Percentiles rank a stretch among this genome's conserved stretches.
Evolutionary conservation across 2,113 vertebrate genomes (phyloP).

Genomic region (Carlito syrichta): DNA sequence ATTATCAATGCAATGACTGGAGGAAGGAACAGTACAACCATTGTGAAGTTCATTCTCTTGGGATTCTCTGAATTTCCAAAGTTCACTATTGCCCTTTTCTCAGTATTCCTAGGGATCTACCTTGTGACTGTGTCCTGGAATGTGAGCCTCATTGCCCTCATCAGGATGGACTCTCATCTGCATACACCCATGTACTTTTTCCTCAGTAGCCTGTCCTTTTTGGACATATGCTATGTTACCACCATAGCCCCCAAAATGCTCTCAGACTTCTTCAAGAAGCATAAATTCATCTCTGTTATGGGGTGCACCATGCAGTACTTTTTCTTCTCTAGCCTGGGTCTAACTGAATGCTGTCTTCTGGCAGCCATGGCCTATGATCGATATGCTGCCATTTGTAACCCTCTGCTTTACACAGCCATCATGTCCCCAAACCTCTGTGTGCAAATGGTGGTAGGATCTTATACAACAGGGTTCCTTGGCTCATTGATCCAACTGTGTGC

Average conservation of each 20-base stretch:
- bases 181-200: conserved; percentile 62
- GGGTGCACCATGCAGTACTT: conserved; percentile 39
- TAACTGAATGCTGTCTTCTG: conserved; percentile 58
- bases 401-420: conserved; percentile 40
- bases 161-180: conserved; percentile 25
- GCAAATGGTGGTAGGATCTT: not conserved
- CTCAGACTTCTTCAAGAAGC: conserved; percentile 44
- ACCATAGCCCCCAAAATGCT: conserved; percentile 48
- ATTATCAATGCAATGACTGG: not conserved
- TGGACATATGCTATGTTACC: conserved; percentile 58
- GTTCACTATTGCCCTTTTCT: conserved; percentile 29
- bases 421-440: conserved; percentile 19
- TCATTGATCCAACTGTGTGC: conserved; percentile 19
- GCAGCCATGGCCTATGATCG: conserved; percentile 44
- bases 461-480: not conserved
- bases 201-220: conserved; percentile 38
- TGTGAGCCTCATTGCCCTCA: not conserved
- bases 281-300: conserved; percentile 27
- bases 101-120: conserved; percentile 41
- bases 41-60: conserved; percentile 31
- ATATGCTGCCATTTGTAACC: conserved; percentile 39
- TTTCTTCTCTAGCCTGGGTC: conserved; percentile 18
- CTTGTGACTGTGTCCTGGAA: conserved; percentile 40
- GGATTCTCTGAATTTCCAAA: conserved; percentile 52
- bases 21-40: not conserved